phyloP scores from a whole-genome alignment of 2,888 invertebrate genomes.

The Rosalia funebris region DNA sequence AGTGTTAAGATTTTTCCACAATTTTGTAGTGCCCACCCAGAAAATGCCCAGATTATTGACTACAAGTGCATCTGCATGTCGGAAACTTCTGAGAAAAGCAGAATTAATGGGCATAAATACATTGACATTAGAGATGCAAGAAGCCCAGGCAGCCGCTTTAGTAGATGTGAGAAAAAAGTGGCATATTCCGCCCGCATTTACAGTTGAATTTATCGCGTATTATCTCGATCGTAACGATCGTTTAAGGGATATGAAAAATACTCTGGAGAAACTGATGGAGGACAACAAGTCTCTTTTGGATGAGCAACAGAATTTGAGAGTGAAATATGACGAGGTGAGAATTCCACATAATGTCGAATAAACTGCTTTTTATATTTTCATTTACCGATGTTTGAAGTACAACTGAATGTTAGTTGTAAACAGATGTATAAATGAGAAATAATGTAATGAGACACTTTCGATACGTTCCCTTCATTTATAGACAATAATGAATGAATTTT shows the following conservation, averaged over 20 bases:
- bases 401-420: too few species aligned
- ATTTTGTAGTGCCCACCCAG: conserved; percentile 85
- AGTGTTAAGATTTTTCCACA: too few species aligned
- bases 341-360: background rate
- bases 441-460: too few species aligned
- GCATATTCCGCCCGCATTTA: conserved; percentile 94
- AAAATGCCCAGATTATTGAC: conserved; percentile 92
- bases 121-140: conserved; percentile 81
- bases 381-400: too few species aligned
- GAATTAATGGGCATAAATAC: conserved; percentile 92
- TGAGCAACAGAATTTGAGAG: conserved; percentile 80
- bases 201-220: conserved; percentile 94
- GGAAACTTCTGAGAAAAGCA: conserved; percentile 84
- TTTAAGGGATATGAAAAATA: conserved; percentile 80
- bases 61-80: conserved; percentile 89
- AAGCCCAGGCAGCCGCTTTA: conserved; percentile 82
- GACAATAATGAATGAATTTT: too few species aligned
- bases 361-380: background rate
- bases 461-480: too few species aligned
- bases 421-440: too few species aligned
- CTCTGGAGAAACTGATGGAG: conserved; percentile 78
- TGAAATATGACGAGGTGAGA: conserved; percentile 80
- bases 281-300: conserved; percentile 79
- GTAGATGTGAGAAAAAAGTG: conserved; percentile 91
- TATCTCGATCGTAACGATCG: conserved; percentile 89